Percentiles rank a stretch among this genome's conserved stretches.
These are phyloP conservation scores for Dyspetes luteomarginatus DNA, from an alignment of 2,888 invertebrate species.

Conservation along the genomic window DNA sequence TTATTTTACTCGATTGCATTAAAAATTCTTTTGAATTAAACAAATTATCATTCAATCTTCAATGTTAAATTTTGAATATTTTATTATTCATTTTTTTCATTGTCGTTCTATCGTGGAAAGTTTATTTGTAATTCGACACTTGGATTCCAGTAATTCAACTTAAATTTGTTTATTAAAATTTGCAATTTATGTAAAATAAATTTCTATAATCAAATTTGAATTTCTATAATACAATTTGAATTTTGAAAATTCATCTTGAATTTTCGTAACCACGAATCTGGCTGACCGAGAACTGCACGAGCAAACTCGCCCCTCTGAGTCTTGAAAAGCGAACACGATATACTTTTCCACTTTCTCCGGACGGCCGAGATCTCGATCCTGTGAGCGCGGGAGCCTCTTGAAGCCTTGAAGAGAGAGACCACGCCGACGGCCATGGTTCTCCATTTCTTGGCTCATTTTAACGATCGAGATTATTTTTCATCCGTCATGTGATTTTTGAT, in stretches of 20 bases:
- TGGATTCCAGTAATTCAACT: no score
- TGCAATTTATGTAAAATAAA: background rate
- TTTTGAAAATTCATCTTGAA: background rate
- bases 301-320: background rate
- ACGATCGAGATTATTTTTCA: background rate
- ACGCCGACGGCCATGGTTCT: slow-evolving; percentile 24
- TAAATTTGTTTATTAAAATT: no score
- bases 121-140: no score
- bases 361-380: slow-evolving; percentile 72
- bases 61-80: background rate
- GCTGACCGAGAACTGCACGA: background rate
- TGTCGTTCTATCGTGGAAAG: no score
- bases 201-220: background rate
- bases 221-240: no score
- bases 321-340: slow-evolving; percentile 72
- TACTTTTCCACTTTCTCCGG: slow-evolving; percentile 80
- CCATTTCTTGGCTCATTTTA: slow-evolving; percentile 11
- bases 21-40: background rate
- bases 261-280: background rate
- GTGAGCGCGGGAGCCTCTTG: slow-evolving; percentile 40
- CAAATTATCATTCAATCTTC: background rate
- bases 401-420: slow-evolving; percentile 70
- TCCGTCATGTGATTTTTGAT: background rate
- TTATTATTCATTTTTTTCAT: no score
- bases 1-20: no score